Evolutionary conservation across 2,888 invertebrate species (phyloP).

Genomic region (Oxystoma pomonae): DNA sequence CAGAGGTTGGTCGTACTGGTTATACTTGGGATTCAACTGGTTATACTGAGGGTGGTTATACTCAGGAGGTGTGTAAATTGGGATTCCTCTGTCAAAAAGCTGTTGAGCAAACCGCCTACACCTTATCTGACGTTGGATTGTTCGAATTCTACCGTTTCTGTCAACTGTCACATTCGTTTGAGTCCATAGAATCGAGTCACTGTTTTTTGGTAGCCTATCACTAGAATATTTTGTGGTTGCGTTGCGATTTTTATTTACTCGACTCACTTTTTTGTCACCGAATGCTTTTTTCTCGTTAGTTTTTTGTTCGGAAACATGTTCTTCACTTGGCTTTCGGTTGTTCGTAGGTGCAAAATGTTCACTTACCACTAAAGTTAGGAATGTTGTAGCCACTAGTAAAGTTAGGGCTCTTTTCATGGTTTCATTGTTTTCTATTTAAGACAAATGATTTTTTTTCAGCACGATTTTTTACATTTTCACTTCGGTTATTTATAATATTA

Average conservation of each 20-base stretch:
- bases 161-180: background rate
- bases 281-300: too few relatives aligned
- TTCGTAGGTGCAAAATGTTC: background rate
- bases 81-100: slow-evolving; percentile 24
- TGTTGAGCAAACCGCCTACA: slow-evolving; percentile 26
- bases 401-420: background rate
- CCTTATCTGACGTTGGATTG: slow-evolving; percentile 9
- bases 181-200: background rate
- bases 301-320: background rate
- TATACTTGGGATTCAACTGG: slow-evolving; percentile 11
- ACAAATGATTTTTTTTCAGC: too few relatives aligned
- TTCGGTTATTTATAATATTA: too few relatives aligned
- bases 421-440: background rate
- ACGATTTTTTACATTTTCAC: too few relatives aligned
- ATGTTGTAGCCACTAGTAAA: background rate
- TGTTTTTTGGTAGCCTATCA: too few relatives aligned
- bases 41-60: slow-evolving; percentile 10
- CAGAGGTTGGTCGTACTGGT: slow-evolving; percentile 9
- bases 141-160: background rate
- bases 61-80: slow-evolving; percentile 14
- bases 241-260: background rate
- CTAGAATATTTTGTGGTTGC: too few relatives aligned
- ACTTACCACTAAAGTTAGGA: background rate
- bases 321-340: background rate
- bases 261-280: background rate